These are phyloP conservation scores for Choreutis nemorana DNA, from an alignment of 2,888 invertebrate species.

Conservation along the genomic window DNA sequence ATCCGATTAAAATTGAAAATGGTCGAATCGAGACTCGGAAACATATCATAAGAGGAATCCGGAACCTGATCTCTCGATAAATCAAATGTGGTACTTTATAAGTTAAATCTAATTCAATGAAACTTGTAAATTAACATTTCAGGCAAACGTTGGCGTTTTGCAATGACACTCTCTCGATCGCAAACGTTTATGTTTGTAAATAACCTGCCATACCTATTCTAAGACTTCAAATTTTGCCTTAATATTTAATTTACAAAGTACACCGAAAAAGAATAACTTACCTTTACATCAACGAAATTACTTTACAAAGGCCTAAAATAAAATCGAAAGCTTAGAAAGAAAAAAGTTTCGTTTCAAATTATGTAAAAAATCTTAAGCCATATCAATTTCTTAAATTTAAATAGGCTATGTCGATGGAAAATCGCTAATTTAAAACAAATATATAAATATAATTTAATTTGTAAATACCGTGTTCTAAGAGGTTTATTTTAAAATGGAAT, in stretches of 20 bases:
- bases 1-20: neutral
- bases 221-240: conserved; percentile 8
- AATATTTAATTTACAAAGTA: conserved; percentile 6
- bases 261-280: conserved; percentile 13
- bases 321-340: neutral
- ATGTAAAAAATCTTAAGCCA: conserved; percentile 48
- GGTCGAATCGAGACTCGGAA: conserved; percentile 14
- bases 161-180: no score
- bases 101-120: no score
- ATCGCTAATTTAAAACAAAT: conserved; percentile 29
- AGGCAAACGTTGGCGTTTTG: no score
- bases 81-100: no score
- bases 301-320: conserved; percentile 3
- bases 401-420: conserved; percentile 38
- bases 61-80: conserved; percentile 1
- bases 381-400: conserved; percentile 47
- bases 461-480: conserved; percentile 23
- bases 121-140: no score
- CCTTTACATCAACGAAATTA: conserved; percentile 17
- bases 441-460: conserved; percentile 24
- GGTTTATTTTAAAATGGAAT: conserved; percentile 27
- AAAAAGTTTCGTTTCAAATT: conserved; percentile 6
- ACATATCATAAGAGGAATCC: conserved; percentile 17
- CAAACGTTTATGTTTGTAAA: conserved; percentile 1
- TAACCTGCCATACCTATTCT: conserved; percentile 3